Evolutionary conservation across 1,140 invertebrate species (phyloP).

Genomic region (Drosophila mauritiana): DNA sequence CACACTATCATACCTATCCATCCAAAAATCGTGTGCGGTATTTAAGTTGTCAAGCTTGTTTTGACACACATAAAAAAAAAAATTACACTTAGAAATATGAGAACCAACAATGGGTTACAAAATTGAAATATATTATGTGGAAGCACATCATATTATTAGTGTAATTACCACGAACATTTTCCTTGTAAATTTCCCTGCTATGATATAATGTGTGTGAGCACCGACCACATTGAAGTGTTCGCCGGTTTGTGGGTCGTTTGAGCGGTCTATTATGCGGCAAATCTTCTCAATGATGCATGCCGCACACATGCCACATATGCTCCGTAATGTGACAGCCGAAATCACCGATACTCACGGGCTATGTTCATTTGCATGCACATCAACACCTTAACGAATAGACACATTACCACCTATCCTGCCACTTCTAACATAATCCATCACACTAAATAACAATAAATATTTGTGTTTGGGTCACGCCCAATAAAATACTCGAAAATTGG

Average conservation of each 20-base stretch:
- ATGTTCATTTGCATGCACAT: constrained; percentile 69
- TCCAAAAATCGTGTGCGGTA: constrained; percentile 37
- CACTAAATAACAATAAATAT: constrained; percentile 75
- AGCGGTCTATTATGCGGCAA: constrained; percentile 32
- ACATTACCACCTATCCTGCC: constrained; percentile 34
- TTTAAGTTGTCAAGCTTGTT: constrained; percentile 60
- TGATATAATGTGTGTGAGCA: constrained; percentile 13
- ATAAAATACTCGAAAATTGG: constrained; percentile 10
- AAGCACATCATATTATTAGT: constrained; percentile 1
- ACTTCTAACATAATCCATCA: constrained; percentile 61
- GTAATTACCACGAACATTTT: constrained; percentile 6
- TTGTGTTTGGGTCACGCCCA: constrained; percentile 14
- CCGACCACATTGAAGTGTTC: constrained; percentile 34
- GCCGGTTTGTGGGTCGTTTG: constrained; percentile 25
- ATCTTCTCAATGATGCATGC: constrained; percentile 14
- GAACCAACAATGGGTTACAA: not conserved
- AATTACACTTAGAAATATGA: constrained; percentile 21
- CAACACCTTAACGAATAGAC: constrained; percentile 76
- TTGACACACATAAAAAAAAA: constrained; percentile 68
- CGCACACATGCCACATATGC: constrained; percentile 38
- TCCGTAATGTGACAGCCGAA: constrained; percentile 55
- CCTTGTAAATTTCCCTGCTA: not conserved
- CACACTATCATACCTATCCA: constrained; percentile 11
- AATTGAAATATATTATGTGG: not conserved
- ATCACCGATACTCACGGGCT: constrained; percentile 46